These are phyloP conservation scores for Bostrychus sinensis DNA, from an alignment of 2,113 vertebrate genomes.

Conservation along the genomic window DNA sequence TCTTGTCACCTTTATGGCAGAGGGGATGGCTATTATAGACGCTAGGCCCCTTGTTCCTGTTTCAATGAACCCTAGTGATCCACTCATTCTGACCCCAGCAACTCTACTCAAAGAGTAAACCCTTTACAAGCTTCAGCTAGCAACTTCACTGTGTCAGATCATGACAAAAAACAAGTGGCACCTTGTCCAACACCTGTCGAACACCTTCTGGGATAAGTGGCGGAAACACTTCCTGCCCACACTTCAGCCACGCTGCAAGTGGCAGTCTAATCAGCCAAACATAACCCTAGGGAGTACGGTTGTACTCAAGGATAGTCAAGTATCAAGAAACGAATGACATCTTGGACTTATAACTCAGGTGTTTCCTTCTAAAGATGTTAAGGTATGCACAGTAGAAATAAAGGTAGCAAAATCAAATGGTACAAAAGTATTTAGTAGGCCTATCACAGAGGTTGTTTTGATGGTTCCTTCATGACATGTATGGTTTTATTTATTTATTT, in stretches of 20 bases:
- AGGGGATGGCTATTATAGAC: neutral
- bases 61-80: neutral
- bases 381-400: neutral
- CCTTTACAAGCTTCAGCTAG: neutral
- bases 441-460: neutral
- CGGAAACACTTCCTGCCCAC: neutral
- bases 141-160: neutral
- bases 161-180: neutral
- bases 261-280: neutral
- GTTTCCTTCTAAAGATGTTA: conserved; percentile 4
- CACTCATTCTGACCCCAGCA: neutral
- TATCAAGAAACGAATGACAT: neutral
- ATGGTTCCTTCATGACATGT: neutral
- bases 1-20: neutral
- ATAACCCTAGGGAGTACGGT: neutral
- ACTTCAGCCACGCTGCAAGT: neutral
- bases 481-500: too few species aligned
- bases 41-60: neutral
- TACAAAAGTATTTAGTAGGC: neutral
- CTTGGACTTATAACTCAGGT: neutral
- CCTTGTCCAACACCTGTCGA: neutral
- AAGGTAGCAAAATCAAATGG: neutral
- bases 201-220: conserved; percentile 6
- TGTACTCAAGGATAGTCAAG: conserved; percentile 4
- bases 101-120: neutral